phyloP scores from a whole-genome alignment of 2,888 invertebrate genomes.

The Glaucopsyche alexis region DNA sequence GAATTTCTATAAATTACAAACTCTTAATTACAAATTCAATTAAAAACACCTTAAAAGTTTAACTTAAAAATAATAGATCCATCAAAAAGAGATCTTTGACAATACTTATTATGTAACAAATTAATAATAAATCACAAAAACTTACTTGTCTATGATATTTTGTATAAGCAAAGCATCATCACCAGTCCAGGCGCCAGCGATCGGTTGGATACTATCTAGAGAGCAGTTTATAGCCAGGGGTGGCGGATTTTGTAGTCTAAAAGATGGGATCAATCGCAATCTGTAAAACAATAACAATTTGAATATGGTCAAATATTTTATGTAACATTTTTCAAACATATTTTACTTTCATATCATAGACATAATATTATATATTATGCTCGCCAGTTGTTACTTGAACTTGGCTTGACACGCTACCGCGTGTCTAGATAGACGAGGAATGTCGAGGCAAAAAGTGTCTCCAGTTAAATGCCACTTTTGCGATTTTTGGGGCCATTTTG shows the following conservation, averaged over 20 bases:
- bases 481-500: no score
- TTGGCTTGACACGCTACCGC: no score
- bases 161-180: slow-evolving; percentile 79
- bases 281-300: slow-evolving; percentile 47
- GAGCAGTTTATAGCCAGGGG: slow-evolving; percentile 81
- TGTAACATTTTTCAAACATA: no score
- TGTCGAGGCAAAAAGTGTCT: no score
- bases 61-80: not conserved
- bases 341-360: no score
- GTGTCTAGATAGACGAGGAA: no score
- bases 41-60: not conserved
- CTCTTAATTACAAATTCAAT: not conserved
- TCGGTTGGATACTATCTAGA: slow-evolving; percentile 78
- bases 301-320: not conserved
- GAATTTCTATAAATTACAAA: not conserved
- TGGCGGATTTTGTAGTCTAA: slow-evolving; percentile 59
- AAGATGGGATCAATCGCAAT: slow-evolving; percentile 69
- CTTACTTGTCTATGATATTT: slow-evolving; percentile 81
- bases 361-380: no score
- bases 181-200: slow-evolving; percentile 69
- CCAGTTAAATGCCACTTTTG: no score
- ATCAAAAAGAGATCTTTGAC: no score
- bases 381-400: no score
- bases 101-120: not conserved
- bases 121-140: slow-evolving; percentile 29